A percentile compares a stretch with the other conserved stretches of the same genome.
Evolutionary conservation across 2,797 vertebrate genomes (phyloP).

Genomic region (Cheirogaleus major): DNA sequence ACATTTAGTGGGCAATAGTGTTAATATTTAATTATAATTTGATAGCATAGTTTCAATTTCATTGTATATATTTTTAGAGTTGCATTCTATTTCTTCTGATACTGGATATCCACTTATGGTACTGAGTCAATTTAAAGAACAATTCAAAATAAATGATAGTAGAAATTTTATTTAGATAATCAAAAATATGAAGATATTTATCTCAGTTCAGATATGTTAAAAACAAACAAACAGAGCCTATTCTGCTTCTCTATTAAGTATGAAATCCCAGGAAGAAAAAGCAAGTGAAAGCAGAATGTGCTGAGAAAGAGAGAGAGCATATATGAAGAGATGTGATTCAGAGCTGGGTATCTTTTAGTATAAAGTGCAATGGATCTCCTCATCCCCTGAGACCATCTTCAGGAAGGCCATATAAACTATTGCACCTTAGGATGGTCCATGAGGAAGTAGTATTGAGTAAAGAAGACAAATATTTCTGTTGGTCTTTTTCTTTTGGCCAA

Average conservation of each 20-base stretch:
- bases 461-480: not conserved
- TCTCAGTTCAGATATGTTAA: not conserved
- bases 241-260: not conserved
- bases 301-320: not conserved
- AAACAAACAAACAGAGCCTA: not conserved
- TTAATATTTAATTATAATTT: slow-evolving; percentile 8
- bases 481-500: not conserved
- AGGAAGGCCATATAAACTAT: not conserved
- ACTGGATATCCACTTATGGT: not conserved
- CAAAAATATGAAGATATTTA: not conserved
- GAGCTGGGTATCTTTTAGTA: not conserved
- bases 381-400: not conserved
- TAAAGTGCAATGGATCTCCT: not conserved
- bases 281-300: not conserved
- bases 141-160: not conserved
- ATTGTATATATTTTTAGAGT: not conserved
- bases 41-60: not conserved
- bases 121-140: not conserved
- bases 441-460: not conserved
- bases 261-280: not conserved
- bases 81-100: not conserved
- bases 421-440: not conserved
- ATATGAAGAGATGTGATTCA: not conserved
- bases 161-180: not conserved
- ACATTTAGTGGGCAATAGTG: not conserved